Evolutionary conservation across 2,888 invertebrate genomes (phyloP), one percentile per base, ranked within the genome.

Genomic region (Synanthedon formicaeformis): DNA sequence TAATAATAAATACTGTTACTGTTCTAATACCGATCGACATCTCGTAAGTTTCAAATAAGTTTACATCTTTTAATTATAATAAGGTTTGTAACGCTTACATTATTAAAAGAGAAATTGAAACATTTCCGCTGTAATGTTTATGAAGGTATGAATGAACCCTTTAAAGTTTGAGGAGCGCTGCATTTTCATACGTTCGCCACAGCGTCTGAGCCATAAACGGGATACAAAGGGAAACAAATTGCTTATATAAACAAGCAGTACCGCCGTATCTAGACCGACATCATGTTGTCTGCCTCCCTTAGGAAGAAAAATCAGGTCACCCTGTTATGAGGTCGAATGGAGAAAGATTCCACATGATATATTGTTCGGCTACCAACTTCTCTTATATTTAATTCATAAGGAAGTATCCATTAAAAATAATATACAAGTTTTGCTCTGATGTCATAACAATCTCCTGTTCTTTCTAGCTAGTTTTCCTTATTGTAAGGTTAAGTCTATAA

Each of bases 331-430:
- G 45, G 13, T 45, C 45, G 45, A 14, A n/a, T 52, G 34, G 50
- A 49, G 34, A 52, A 50, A 51, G 52, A 48, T 52, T 50, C 41
- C 50, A 45, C 55, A 53, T 55, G 55, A 57, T 57, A 57, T 57
- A 57, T 57, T 50, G 55, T 53, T 55, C 52, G 50, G 51, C 49
- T 51, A 53, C 51, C 40, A 54, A 52, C n/a, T 34, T 34, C 45
- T 13, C n/a, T 45, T 5, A 45, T 45, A 14, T 45, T 45, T 45
- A 13, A 45, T 45, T 45, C 45, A 45, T 45, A 45, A 45, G 45
- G 12, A 45, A 45, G 14, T 45, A 45, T 1, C 14, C 14, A 45
- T 45, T 45, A 45, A 45, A 45, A 45, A 14, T 13, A 45, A 45
- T 14, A n/a, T 45, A 14, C 3, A 45, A 45, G 45, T 45, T 45